These are phyloP conservation scores for Drosophila erecta DNA, from an alignment of 1,140 invertebrate species.

Conservation along the genomic window DNA sequence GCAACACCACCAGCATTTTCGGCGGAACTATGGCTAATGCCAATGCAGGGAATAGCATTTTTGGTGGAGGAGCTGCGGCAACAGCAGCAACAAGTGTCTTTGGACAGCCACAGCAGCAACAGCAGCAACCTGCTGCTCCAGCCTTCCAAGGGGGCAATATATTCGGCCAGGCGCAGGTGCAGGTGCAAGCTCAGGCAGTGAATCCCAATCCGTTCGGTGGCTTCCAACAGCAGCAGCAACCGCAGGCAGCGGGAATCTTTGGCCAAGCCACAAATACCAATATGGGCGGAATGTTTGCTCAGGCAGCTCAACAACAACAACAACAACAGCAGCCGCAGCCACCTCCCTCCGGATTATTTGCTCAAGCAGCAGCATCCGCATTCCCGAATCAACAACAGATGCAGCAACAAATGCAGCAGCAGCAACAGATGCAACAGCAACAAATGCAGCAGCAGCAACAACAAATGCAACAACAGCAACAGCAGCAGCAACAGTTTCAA, in stretches of 20 bases:
- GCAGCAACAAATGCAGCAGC: conserved; percentile 22
- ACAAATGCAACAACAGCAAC: neutral
- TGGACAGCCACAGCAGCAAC: conserved; percentile 28
- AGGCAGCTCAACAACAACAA: conserved; percentile 18
- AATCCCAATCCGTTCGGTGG: conserved; percentile 48
- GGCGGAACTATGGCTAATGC: conserved; percentile 10
- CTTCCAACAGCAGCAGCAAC: conserved; percentile 45
- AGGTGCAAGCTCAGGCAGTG: conserved; percentile 32
- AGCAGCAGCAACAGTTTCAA: conserved; percentile 1
- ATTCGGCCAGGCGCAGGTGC: conserved; percentile 42
- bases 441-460: conserved; percentile 1
- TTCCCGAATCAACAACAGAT: conserved; percentile 38
- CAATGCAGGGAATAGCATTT: conserved; percentile 30
- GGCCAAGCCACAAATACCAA: conserved; percentile 30
- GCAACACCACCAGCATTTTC: conserved; percentile 38
- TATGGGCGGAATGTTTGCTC: conserved; percentile 35
- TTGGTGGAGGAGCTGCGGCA: conserved; percentile 15
- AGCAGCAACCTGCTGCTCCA: conserved; percentile 19
- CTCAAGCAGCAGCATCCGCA: conserved; percentile 15
- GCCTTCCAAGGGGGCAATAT: conserved; percentile 39
- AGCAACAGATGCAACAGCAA: conserved; percentile 12
- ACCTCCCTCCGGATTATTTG: conserved; percentile 40
- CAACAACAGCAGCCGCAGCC: conserved; percentile 26
- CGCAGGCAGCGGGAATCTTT: conserved; percentile 36
- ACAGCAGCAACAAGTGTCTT: conserved; percentile 31